Conservation (phyloP, 2,888 invertebrate species). For the Stenoptilia bipunctidactyla region DNA sequence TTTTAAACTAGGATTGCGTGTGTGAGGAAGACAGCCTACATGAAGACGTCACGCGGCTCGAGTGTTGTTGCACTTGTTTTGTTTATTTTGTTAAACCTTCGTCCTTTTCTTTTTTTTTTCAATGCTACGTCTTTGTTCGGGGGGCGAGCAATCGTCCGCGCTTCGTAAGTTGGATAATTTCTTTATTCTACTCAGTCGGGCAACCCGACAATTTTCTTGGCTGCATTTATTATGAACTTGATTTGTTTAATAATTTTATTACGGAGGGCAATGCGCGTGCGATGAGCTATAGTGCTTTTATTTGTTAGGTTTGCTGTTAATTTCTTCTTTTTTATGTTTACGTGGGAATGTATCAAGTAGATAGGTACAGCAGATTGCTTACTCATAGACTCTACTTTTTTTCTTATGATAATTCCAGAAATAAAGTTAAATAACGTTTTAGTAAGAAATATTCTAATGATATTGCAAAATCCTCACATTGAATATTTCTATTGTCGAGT, state of each 20-base stretch:
- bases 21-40: conserved; percentile 50
- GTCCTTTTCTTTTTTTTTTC: conserved; percentile 42
- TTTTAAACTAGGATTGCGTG: conserved; percentile 26
- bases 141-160: conserved; percentile 51
- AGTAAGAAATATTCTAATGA: too few species aligned
- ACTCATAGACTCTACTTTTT: too few species aligned
- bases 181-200: conserved; percentile 50
- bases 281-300: conserved; percentile 28
- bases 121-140: conserved; percentile 65
- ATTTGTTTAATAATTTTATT: conserved; percentile 71
- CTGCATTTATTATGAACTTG: conserved; percentile 64
- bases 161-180: conserved; percentile 64
- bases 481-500: too few species aligned
- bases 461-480: too few species aligned
- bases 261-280: conserved; percentile 31
- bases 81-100: conserved; percentile 54
- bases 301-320: conserved; percentile 33
- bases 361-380: too few species aligned
- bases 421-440: too few species aligned
- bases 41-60: conserved; percentile 68
- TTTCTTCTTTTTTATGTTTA: conserved; percentile 18
- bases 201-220: conserved; percentile 66
- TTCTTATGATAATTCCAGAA: too few species aligned
- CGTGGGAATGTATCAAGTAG: conserved; percentile 14
- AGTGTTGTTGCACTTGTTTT: conserved; percentile 68